Percentiles rank a stretch among this genome's conserved stretches.
These are phyloP conservation scores for Glyphotaelius pellucidus DNA, from an alignment of 2,888 invertebrate species.

Conservation along the genomic window DNA sequence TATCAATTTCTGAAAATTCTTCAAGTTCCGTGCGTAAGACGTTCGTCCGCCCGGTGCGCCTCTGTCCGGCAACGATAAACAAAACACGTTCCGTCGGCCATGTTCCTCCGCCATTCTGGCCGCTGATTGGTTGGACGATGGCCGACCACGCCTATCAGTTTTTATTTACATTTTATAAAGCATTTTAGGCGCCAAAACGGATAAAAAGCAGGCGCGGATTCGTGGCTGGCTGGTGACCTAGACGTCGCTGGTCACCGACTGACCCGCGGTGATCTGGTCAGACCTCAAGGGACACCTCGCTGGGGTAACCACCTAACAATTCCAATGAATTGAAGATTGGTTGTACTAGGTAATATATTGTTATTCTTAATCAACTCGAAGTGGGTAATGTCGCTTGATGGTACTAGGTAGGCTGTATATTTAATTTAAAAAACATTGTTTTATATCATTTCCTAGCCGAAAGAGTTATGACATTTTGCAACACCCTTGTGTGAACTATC, in stretches of 20 bases:
- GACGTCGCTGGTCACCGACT: conserved; percentile 6
- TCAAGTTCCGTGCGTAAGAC: not conserved
- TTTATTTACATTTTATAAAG: conserved; percentile 59
- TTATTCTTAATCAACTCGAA: no score
- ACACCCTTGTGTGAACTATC: no score
- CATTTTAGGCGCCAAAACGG: conserved; percentile 40
- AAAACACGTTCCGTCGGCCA: conserved; percentile 55
- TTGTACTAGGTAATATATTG: no score
- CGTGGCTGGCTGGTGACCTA: not conserved
- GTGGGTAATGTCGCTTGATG: no score
- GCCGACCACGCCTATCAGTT: conserved; percentile 54
- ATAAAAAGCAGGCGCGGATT: conserved; percentile 12
- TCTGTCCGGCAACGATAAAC: not conserved
- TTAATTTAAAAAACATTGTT: no score
- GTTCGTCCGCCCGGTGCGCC: not conserved
- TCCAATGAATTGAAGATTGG: no score
- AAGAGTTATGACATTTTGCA: no score
- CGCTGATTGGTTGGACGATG: conserved; percentile 48
- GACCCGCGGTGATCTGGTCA: not conserved
- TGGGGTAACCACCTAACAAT: no score
- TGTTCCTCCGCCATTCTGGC: conserved; percentile 51
- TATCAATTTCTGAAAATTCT: no score
- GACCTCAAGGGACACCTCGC: not conserved
- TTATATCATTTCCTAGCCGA: no score
- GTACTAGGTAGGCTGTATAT: no score